Base-by-base conservation (phyloP, 1,140 invertebrate species). In the Achroia grisella region DNA sequence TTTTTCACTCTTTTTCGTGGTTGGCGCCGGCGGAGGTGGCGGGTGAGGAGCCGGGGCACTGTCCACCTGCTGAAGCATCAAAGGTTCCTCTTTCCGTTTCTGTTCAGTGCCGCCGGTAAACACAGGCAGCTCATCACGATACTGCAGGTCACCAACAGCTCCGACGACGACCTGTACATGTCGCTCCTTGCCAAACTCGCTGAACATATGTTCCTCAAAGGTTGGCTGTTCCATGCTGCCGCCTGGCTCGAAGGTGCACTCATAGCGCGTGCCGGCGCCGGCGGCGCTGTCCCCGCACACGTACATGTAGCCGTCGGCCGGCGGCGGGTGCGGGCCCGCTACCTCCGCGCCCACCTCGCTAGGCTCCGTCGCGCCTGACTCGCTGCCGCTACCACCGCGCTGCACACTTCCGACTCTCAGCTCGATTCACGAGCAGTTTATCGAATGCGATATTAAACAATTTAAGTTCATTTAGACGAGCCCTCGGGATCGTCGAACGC, bases 131-230 rank as follows among this genome's bases (percentile, higher is more conserved):
- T 87, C 44, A 64, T 88, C 45, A 64, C 88, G 58, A 84, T 77
- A 68, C 83, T 89, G 72, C 81, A 89, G 36, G 79, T 86, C 71
- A 68, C 88, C 77, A 13, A 73, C 85, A 8, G 89, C 77, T 1
- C 91, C 92, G 27, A 94, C 82, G 91, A 94, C 94, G 50, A 93
- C 92, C 64, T 92, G 86, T 27, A 88, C 86, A 47, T 88, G 78
- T 40, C 89, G 86, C 28, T 90, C 88, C 52, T 89, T 89, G 29
- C 89, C 84, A 71, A 93, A 94, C 65, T 94, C 92, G 47, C 88
- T 87, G 68, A 93, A 93, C 60, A 92, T 90, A 55, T 91, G 90
- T 69, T 93, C 92, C 63, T 93, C 93, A 80, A 93, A 94, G 17
- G 89, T 88, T 35, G 88, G 88, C 62, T 91, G 90, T 71, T 93